Evolutionary conservation across 2,888 invertebrate genomes (phyloP).

Genomic region (Oligia fasciuncula): DNA sequence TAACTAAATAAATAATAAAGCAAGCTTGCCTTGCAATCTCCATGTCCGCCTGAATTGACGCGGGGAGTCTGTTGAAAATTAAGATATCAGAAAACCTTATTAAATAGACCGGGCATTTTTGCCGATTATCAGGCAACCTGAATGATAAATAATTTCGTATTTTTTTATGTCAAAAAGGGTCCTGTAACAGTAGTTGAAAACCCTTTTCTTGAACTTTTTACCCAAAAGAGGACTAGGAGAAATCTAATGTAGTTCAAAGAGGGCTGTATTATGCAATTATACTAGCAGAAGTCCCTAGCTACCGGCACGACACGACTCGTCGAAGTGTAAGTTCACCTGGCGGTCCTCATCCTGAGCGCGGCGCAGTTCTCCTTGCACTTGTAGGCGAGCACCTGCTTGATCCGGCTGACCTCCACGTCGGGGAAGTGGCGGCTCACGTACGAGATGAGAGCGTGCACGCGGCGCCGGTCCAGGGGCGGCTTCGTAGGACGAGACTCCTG

Average conservation of each 20-base stretch:
- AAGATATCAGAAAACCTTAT: conserved; percentile 43
- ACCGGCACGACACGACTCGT: neutral
- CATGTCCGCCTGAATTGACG: conserved; percentile 54
- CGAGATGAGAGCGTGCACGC: conserved; percentile 94
- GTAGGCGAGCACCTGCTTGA: conserved; percentile 94
- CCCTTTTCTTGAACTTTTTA: neutral
- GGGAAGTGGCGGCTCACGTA: conserved; percentile 94
- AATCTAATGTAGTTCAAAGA: neutral
- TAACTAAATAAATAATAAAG: conserved; percentile 46
- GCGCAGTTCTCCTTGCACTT: conserved; percentile 95
- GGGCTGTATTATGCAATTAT: neutral
- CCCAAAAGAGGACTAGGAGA: neutral
- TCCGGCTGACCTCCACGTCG: conserved; percentile 93
- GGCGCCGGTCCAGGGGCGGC: conserved; percentile 92
- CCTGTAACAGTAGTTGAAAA: neutral
- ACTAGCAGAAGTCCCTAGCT: neutral
- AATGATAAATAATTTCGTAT: neutral
- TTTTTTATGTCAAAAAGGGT: neutral
- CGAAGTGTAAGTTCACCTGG: conserved; percentile 89
- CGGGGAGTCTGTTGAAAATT: conserved; percentile 54
- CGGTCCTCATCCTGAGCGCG: conserved; percentile 93
- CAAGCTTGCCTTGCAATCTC: conserved; percentile 55
- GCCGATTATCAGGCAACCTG: conserved; percentile 3
- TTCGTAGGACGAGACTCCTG: conserved; percentile 93
- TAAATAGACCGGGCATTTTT: conserved; percentile 3